phyloP scores from a whole-genome alignment of 2,113 vertebrate genomes.

The Stegastes partitus region DNA sequence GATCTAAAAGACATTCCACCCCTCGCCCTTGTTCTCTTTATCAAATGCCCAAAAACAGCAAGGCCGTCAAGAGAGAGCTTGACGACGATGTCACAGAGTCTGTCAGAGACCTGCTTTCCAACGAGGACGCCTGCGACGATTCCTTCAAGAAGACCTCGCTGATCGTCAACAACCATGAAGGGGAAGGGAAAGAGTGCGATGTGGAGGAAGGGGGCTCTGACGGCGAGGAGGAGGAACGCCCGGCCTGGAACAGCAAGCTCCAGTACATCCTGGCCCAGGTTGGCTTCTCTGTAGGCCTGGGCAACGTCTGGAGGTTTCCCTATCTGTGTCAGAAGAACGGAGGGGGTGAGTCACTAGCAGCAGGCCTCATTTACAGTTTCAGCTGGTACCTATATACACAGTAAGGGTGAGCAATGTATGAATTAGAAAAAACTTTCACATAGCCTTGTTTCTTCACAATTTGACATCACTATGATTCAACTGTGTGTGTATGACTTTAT shows the following conservation, averaged over 20 bases:
- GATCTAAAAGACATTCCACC: slow-evolving; percentile 74
- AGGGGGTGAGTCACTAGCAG: slow-evolving; percentile 93
- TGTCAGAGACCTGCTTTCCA: slow-evolving; percentile 96
- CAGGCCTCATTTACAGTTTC: background rate
- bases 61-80: slow-evolving; percentile 95
- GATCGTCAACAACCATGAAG: slow-evolving; percentile 86
- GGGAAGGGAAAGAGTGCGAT: slow-evolving; percentile 88
- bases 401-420: too few relatives aligned
- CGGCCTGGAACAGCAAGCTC: slow-evolving; percentile 97
- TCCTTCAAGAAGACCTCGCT: slow-evolving; percentile 96
- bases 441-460: too few relatives aligned
- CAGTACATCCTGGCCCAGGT: slow-evolving; percentile 99
- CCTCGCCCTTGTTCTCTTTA: slow-evolving; percentile 70
- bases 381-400: background rate
- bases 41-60: slow-evolving; percentile 99
- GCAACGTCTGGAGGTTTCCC: slow-evolving; percentile 98
- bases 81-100: slow-evolving; percentile 98
- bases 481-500: too few relatives aligned
- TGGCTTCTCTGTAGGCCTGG: slow-evolving; percentile 98
- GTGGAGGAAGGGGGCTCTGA: slow-evolving; percentile 88
- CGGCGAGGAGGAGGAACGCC: slow-evolving; percentile 93
- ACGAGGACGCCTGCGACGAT: slow-evolving; percentile 94
- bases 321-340: slow-evolving; percentile 99
- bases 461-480: too few relatives aligned
- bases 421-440: too few relatives aligned